Base-by-base conservation (phyloP, 2,113 vertebrate genomes). In the Gila orcuttii region DNA sequence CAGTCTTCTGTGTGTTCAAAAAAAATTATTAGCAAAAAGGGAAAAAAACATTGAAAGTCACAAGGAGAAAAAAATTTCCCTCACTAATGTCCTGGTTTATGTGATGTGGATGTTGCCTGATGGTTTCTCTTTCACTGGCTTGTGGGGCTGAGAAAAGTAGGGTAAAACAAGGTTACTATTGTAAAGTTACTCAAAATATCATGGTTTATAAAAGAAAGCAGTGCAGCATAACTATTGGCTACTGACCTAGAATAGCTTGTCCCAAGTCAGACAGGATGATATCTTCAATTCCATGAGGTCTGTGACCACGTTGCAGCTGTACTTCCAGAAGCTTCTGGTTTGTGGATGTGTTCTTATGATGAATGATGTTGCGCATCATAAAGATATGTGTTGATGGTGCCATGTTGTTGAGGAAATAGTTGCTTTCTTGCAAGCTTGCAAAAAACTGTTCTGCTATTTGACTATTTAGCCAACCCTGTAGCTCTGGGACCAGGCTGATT, bases 371-470 rank as follows among this genome's bases (percentile, higher is more conserved):
- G 28, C 21, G 28, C 52, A 80, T 80, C 15, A 80, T 57, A 23
- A 80, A 80, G 8, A 80, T 80, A 33, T 80, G 55, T 7, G 28
- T 66, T 66, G 28, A 66, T 11, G 64, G 25, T 66, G 64, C 64
- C 64, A 66, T 59, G 5, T 80, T 80, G 19, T 80, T 62, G 7
- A 80, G 78, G 33, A 79, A 80, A 23, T 62, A 80, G 31, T 80
- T 39, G 33, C 62, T 80, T 39, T 59, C 62, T 66, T 21, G 64
- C 64, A 33, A 66, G 12, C 25, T 31, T 31, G 64, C 64, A 66
- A 87, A 87, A 15, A 90, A 77, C 25, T 86, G 87, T 71, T 89
- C 79, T 10, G 23, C 85, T 4, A 59, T 60, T 39, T 90, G 80
- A 60, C 77, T 90, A 33, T 87, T 89, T 2, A 89, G n/a, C 28